phyloP scores from a whole-genome alignment of 2,888 invertebrate genomes.

The Chloroclystis v-ata region DNA sequence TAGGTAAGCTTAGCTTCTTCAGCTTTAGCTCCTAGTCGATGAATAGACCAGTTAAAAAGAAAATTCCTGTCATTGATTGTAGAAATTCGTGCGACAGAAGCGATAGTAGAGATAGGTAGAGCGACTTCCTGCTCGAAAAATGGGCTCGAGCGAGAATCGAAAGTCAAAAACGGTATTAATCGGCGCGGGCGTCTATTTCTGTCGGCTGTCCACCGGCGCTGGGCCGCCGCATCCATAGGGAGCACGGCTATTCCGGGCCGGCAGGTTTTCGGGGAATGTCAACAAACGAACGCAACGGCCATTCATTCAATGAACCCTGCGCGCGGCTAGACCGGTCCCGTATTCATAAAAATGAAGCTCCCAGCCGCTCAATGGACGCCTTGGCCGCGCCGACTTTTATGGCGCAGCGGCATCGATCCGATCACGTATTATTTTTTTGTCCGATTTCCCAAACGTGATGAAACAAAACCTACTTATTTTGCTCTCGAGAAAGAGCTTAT shows the following conservation, averaged over 20 bases:
- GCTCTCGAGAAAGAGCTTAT: slow-evolving; percentile 37
- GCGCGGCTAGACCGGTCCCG: slow-evolving; percentile 53
- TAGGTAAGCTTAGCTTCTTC: too few species aligned
- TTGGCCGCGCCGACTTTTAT: slow-evolving; percentile 40
- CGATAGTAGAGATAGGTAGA: slow-evolving; percentile 29
- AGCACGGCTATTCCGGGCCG: slow-evolving; percentile 68
- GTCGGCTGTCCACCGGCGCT: slow-evolving; percentile 59
- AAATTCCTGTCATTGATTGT: too few species aligned
- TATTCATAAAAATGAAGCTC: slow-evolving; percentile 75
- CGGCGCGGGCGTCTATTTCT: slow-evolving; percentile 64
- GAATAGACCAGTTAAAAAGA: too few species aligned
- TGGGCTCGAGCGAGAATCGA: slow-evolving; percentile 50
- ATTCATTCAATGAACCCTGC: slow-evolving; percentile 74
- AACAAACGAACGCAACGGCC: slow-evolving; percentile 68
- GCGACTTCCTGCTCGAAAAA: slow-evolving; percentile 45
- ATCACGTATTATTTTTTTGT: slow-evolving; percentile 51
- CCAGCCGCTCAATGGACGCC: slow-evolving; percentile 65
- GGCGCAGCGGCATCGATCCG: slow-evolving; percentile 40
- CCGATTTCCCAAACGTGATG: slow-evolving; percentile 47
- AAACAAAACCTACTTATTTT: slow-evolving; percentile 42
- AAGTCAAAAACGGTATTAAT: slow-evolving; percentile 63
- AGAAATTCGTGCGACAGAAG: too few species aligned
- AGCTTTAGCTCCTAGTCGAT: too few species aligned
- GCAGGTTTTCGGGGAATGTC: slow-evolving; percentile 78
- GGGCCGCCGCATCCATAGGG: slow-evolving; percentile 29